These are phyloP conservation scores for Pao palembangensis DNA, from an alignment of 2,113 vertebrate species.

Conservation along the genomic window DNA sequence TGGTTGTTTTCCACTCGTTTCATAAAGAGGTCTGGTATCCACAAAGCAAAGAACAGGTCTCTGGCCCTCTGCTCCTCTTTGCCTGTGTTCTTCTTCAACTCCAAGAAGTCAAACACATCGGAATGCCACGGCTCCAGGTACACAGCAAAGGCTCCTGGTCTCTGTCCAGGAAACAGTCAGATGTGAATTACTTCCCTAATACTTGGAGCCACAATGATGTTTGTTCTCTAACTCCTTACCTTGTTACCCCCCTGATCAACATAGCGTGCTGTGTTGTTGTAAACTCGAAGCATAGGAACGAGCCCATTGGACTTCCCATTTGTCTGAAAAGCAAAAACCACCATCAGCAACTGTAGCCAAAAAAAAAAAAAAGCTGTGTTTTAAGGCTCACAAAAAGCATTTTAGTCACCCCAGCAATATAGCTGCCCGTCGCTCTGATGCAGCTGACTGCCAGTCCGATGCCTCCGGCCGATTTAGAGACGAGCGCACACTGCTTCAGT, in stretches of 20 bases:
- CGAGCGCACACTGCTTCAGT: constrained; percentile 91
- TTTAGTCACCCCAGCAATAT: constrained; percentile 88
- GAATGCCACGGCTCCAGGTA: constrained; percentile 96
- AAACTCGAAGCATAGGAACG: constrained; percentile 95
- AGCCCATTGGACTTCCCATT: constrained; percentile 93
- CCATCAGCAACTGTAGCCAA: not conserved
- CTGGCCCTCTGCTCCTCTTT: constrained; percentile 96
- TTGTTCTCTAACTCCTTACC: constrained; percentile 65
- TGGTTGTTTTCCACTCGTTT: constrained; percentile 92
- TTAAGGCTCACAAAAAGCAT: not conserved
- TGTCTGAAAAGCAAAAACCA: constrained; percentile 75
- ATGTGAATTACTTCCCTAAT: not conserved
- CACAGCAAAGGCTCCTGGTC: constrained; percentile 95
- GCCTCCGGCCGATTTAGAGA: constrained; percentile 95
- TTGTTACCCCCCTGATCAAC: constrained; percentile 98
- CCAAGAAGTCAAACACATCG: constrained; percentile 94
- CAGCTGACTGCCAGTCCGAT: constrained; percentile 94
- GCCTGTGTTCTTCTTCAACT: constrained; percentile 96
- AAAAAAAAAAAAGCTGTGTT: not conserved
- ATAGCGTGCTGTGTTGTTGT: constrained; percentile 96
- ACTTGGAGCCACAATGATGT: not conserved
- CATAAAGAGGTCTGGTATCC: constrained; percentile 99
- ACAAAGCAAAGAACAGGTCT: constrained; percentile 93
- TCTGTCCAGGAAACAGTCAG: constrained; percentile 63
- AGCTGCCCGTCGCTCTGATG: constrained; percentile 93